Evolutionary conservation across 2,888 invertebrate genomes (phyloP).

Genomic region (Rosalia funebris): DNA sequence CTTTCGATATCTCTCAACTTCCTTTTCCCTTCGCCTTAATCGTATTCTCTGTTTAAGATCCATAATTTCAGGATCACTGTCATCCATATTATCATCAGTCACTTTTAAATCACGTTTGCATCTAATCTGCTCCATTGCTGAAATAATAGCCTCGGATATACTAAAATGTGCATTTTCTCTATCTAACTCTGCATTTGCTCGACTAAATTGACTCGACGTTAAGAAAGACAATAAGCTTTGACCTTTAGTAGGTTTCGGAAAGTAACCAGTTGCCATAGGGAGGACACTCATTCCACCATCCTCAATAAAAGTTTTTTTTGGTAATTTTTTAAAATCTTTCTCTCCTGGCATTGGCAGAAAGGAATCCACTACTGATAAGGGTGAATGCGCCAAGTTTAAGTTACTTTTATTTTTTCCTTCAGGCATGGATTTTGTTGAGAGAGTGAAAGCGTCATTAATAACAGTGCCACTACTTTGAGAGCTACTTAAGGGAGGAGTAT

Average conservation of each 20-base stretch:
- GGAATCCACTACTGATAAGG: slow-evolving; percentile 58
- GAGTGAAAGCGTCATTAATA: slow-evolving; percentile 47
- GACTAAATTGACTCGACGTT: slow-evolving; percentile 75
- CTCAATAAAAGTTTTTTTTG: slow-evolving; percentile 70
- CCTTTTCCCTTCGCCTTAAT: slow-evolving; percentile 67
- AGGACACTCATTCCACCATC: slow-evolving; percentile 69
- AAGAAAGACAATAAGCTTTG: slow-evolving; percentile 80
- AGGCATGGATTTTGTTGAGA: slow-evolving; percentile 49
- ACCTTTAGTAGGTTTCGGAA: slow-evolving; percentile 72
- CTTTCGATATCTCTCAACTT: slow-evolving; percentile 62
- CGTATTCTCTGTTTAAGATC: slow-evolving; percentile 73
- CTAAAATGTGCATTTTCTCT: slow-evolving; percentile 88
- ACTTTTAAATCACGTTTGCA: slow-evolving; percentile 67
- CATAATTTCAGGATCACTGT: slow-evolving; percentile 75
- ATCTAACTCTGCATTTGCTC: slow-evolving; percentile 80
- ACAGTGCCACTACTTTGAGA: slow-evolving; percentile 49
- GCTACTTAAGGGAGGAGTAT: slow-evolving; percentile 56
- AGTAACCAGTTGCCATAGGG: slow-evolving; percentile 71
- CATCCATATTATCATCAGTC: slow-evolving; percentile 66
- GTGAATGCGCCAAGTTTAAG: slow-evolving; percentile 48
- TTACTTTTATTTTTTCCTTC: slow-evolving; percentile 35
- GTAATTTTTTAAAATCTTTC: slow-evolving; percentile 63
- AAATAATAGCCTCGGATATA: slow-evolving; percentile 84
- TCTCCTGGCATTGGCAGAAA: slow-evolving; percentile 61
- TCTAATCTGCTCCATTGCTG: slow-evolving; percentile 80